Evolutionary conservation across 2,888 invertebrate species (phyloP).

Genomic region (Mactromeris polynyma): DNA sequence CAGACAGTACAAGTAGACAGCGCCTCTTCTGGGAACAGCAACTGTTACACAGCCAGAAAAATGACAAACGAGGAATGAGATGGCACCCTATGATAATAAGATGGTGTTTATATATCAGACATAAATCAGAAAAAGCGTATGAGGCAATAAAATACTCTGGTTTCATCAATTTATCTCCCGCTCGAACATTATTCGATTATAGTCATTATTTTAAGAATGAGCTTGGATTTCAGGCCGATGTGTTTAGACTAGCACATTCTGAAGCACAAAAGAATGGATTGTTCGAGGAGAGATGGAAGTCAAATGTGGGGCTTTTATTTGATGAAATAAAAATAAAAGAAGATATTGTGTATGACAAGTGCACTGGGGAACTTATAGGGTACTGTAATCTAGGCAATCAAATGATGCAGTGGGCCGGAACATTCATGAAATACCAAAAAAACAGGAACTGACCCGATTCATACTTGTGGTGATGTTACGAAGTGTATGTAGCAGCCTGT

Average conservation of each 20-base stretch:
- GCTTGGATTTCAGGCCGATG: slow-evolving; percentile 18
- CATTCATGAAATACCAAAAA: not conserved
- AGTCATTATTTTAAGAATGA: slow-evolving; percentile 14
- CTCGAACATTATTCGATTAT: slow-evolving; percentile 36
- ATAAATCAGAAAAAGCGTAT: slow-evolving; percentile 40
- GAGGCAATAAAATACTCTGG: slow-evolving; percentile 38
- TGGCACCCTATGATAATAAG: slow-evolving; percentile 53
- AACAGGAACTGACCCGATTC: not conserved
- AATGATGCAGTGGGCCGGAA: slow-evolving; percentile 23
- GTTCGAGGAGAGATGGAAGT: slow-evolving; percentile 13
- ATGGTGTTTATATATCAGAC: slow-evolving; percentile 51
- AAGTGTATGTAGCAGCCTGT: not conserved
- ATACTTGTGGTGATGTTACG: not conserved
- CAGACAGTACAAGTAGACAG: slow-evolving; percentile 19
- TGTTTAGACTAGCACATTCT: not conserved
- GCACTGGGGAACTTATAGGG: slow-evolving; percentile 36
- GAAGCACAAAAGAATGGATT: slow-evolving; percentile 28
- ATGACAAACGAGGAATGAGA: slow-evolving; percentile 36
- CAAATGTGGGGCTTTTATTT: slow-evolving; percentile 25
- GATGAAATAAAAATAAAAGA: slow-evolving; percentile 38
- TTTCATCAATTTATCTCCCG: slow-evolving; percentile 14
- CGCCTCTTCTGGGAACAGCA: slow-evolving; percentile 36
- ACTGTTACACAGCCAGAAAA: not conserved
- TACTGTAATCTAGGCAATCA: slow-evolving; percentile 37
- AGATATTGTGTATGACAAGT: slow-evolving; percentile 41